These are phyloP conservation scores for cattle (Bos taurus) DNA, from an alignment of 2,113 vertebrate species.

Conservation along the genomic window ARS-UCD2.0 NC_037334.1:66077001-66077500, in stretches of 20 bases:
- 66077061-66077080: background rate
- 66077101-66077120: background rate
- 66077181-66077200: background rate
- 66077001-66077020: background rate
- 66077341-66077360: background rate
- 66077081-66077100: background rate
- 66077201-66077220: background rate
- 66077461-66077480: background rate
- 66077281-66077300: background rate
- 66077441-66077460: background rate
- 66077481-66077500: background rate
- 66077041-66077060: background rate
- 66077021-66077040: background rate
- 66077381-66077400: background rate
- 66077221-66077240: background rate
- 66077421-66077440: background rate
- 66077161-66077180: background rate
- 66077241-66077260: background rate
- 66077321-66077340: background rate
- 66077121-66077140: background rate
- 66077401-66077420: background rate
- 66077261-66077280: background rate
- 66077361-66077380: background rate
- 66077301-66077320: background rate
- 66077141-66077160: background rate